Evolutionary conservation across 2,888 invertebrate genomes (phyloP).

Genomic region (Hemistola chrysoprasaria): DNA sequence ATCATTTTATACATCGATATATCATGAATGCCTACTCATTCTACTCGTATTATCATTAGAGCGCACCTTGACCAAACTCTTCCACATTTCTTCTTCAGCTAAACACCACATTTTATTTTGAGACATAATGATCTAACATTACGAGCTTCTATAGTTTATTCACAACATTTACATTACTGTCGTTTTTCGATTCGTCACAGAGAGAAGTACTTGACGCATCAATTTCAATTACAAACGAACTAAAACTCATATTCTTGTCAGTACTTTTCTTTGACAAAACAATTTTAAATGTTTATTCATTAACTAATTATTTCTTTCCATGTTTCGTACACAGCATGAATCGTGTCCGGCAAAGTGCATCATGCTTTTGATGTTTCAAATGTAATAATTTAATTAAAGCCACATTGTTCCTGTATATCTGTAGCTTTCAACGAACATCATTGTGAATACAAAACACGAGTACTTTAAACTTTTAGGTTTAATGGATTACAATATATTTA

Average conservation of each 20-base stretch:
- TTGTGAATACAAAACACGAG: constrained; percentile 36
- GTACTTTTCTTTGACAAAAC: constrained; percentile 63
- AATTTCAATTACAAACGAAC: constrained; percentile 3
- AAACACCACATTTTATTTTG: constrained; percentile 52
- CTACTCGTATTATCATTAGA: constrained; percentile 80
- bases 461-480: no score
- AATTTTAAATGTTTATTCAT: constrained; percentile 48
- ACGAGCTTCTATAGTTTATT: constrained; percentile 66
- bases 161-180: constrained; percentile 52
- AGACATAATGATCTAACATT: constrained; percentile 53
- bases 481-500: no score
- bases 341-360: constrained; percentile 71
- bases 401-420: constrained; percentile 42
- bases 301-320: constrained; percentile 54
- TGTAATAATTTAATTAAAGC: constrained; percentile 44
- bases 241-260: constrained; percentile 28
- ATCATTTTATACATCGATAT: constrained; percentile 74
- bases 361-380: constrained; percentile 80
- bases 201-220: constrained; percentile 56
- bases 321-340: constrained; percentile 71
- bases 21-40: constrained; percentile 80
- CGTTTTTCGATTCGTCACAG: constrained; percentile 50
- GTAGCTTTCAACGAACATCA: constrained; percentile 43
- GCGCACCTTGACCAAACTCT: constrained; percentile 69
- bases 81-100: constrained; percentile 73